Base-by-base conservation (phyloP, 2,113 vertebrate genomes). In the Pseudorhombus dupliciocellatus region DNA sequence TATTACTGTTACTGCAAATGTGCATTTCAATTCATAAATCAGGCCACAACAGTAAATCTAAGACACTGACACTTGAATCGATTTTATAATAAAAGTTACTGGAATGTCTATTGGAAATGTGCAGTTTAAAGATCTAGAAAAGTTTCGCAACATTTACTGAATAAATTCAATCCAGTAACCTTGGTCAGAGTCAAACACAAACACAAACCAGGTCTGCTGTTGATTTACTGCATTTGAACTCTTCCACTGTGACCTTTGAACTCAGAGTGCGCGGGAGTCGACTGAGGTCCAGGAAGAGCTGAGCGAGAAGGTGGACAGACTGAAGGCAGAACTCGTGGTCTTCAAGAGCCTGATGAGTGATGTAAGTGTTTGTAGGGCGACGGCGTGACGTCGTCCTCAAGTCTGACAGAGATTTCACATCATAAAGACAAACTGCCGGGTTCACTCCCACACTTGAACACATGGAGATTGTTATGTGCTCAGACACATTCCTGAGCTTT, bases 341-440 rank as follows among this genome's bases (percentile, higher is more conserved):
- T 99, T 97, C 91, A 99, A 98, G 91, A 96, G 97, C 82, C 95
- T 99, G 80, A 97, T 99, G 96, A 97, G 93, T 80, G 98, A 99
- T 22, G 98, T 99, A 93, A 98, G 97, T 96, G 89, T 83, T 66
- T 50, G 9, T 28, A 75, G 24, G 53, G n/a, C 8, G 12, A 24
- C 0, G 12, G 24, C 22, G 31, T 62, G 48, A 77, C 26, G 57
- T 62, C 75, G 55, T 5, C 11, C 52, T 7, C 0, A 6, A 66
- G 46, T 16, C 46, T 34, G 52, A 50, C 24, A 58, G 50, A 75
- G 66, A 58, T 61, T 51, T 50, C n/a, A 4, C 57, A 30, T 60
- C 11, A 15, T 7, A 50, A 46, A 46, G 42, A 20, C 6, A 66
- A 54, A 37, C 40, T 31, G 53, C 44, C 46, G 24, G 20, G 22